Evolutionary conservation across 2,797 vertebrate species (phyloP).

Genomic region (Hozukius guyotensis): DNA sequence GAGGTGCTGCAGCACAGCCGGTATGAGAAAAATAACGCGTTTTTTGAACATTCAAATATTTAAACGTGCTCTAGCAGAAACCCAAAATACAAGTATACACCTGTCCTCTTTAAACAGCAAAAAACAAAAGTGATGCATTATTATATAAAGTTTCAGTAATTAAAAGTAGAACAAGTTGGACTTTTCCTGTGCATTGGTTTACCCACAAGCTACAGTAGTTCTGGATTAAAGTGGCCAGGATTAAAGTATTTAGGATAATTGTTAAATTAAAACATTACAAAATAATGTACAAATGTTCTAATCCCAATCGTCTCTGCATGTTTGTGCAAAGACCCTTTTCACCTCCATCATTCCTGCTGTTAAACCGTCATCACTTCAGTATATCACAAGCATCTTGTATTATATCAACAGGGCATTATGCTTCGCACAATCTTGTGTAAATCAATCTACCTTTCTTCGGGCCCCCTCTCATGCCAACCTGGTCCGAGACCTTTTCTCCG

Average conservation of each 20-base stretch:
- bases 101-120: not conserved
- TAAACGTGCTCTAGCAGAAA: too few species aligned
- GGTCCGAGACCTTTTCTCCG: conserved; percentile 49
- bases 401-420: conserved; percentile 14
- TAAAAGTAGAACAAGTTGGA: not conserved
- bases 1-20: too few species aligned
- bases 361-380: conserved; percentile 29
- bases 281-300: not conserved
- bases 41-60: too few species aligned
- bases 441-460: conserved; percentile 28
- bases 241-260: not conserved
- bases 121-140: not conserved
- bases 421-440: conserved; percentile 1
- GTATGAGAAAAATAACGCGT: too few species aligned
- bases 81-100: too few species aligned
- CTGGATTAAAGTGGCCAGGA: not conserved
- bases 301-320: not conserved
- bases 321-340: not conserved
- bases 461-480: conserved; percentile 19
- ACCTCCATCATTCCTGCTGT: not conserved
- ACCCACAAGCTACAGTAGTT: not conserved
- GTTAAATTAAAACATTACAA: not conserved
- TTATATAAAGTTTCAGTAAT: not conserved
- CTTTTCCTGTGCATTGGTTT: not conserved
- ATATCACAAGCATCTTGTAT: not conserved